These are phyloP conservation scores for Glaucidium brasilianum DNA, from an alignment of 2,113 vertebrate species.

Conservation along the genomic window DNA sequence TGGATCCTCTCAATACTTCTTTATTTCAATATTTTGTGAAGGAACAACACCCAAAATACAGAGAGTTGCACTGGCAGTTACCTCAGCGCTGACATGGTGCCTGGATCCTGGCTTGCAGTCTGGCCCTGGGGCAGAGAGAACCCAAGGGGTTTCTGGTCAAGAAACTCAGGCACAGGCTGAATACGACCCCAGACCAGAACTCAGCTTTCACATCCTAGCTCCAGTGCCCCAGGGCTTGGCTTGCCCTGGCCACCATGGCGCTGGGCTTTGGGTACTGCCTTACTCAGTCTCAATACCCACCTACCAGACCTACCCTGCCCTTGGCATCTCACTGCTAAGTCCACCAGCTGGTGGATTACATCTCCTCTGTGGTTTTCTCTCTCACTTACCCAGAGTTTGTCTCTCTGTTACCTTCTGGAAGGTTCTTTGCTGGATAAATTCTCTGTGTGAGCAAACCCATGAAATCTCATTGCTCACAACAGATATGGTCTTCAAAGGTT, in stretches of 20 bases:
- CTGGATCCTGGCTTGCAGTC: not conserved
- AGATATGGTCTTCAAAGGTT: not conserved
- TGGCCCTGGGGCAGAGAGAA: not conserved
- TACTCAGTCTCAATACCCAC: not conserved
- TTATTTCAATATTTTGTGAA: not conserved
- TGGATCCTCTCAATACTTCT: not conserved
- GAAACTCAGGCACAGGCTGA: not conserved
- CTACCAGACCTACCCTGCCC: not conserved
- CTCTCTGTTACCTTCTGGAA: not conserved
- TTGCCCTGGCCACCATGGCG: not conserved
- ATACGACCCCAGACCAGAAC: not conserved
- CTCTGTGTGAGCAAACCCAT: not conserved
- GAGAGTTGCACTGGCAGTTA: not conserved
- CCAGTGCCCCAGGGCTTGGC: not conserved
- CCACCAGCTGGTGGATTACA: not conserved
- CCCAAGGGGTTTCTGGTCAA: not conserved
- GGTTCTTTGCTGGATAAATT: not conserved
- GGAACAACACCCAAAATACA: not conserved
- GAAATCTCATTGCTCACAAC: not conserved
- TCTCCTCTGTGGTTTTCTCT: not conserved
- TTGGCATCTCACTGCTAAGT: not conserved
- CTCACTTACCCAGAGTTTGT: not conserved
- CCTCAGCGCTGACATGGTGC: rapidly evolving
- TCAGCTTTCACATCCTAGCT: not conserved
- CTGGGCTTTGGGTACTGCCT: not conserved